Base-by-base conservation (phyloP, 2,888 invertebrate species). In the Pyrrhia umbra region DNA sequence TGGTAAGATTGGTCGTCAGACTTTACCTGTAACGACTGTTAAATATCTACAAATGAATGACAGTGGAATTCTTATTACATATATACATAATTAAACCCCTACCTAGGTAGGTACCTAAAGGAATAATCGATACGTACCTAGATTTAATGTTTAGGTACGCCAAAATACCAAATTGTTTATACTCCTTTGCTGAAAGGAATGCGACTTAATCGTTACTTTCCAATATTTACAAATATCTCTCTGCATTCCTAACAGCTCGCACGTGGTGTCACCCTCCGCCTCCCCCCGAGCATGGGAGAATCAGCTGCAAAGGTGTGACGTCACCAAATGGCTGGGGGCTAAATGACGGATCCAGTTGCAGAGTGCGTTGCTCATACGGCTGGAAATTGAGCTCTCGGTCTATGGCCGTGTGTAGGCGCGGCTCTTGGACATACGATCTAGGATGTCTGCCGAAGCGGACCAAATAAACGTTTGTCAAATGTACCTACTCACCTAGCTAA, bases 291-390 rank as follows among this genome's bases (percentile, higher is more conserved):
- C 83, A 90, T 43, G 94, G 94, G 1, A 84, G 81, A 15, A 70
- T 94, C 8, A 92, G 88, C 68, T 94, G 94, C 69, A 91, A 88
- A 63, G 92, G 92, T 0, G 52, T 81, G 15, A 82, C 88, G 4
- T 74, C 79, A 8, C 70, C 74, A 1, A 73, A 74, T 4, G 80
- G 80, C 4, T 59, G 72, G 25, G 86, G 88, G 0, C 77, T 94
- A 2, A 77, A 77, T 2, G 94, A 95, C 75, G 94, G 94, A 3
- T 83, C 94, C 0, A 88, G 83, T 13, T 95, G 95, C 65, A 88
- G 91, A 8, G 80, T 93, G 1, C 84, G 85, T 5, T 95, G 95
- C 69, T 83, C 83, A 0, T 81, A 77, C 9, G 92, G 91, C 9
- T 93, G 88, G 87, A 87, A 84, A 10, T 84, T 87, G 70, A 75